A percentile compares a stretch with the other conserved stretches of the same genome.
Conservation (phyloP, 2,888 invertebrate genomes). For the Trissolcus japonicus region DNA sequence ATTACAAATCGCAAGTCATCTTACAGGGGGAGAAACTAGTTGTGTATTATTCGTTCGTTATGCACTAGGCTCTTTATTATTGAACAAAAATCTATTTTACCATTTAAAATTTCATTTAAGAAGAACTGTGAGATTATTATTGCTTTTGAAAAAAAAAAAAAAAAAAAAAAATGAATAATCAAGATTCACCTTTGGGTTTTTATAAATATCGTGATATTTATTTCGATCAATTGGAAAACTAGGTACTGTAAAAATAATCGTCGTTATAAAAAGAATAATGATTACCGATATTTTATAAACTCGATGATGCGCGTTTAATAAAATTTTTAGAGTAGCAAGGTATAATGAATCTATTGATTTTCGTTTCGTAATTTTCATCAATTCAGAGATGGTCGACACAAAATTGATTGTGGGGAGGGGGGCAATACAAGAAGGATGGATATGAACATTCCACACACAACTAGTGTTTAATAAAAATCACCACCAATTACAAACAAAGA, state of each 20-base stretch:
- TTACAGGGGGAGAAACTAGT: conserved; percentile 25
- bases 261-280: conserved; percentile 1
- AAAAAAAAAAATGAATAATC: no score
- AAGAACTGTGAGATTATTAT: background rate
- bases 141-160: no score
- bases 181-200: no score
- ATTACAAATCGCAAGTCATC: conserved; percentile 10
- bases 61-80: background rate
- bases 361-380: no score
- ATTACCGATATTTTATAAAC: background rate
- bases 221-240: no score
- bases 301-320: no score
- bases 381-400: no score
- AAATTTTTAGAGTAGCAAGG: no score
- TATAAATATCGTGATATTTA: conserved; percentile 1
- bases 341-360: no score
- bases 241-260: no score
- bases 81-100: no score
- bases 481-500: conserved; percentile 19
- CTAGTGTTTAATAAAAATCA: conserved; percentile 22
- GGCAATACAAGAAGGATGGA: background rate
- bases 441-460: conserved; percentile 28
- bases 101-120: background rate
- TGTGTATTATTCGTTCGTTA: conserved; percentile 25
- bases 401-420: no score